phyloP scores from a whole-genome alignment of 1,140 invertebrate genomes.

The Xylocopa sonorina region DNA sequence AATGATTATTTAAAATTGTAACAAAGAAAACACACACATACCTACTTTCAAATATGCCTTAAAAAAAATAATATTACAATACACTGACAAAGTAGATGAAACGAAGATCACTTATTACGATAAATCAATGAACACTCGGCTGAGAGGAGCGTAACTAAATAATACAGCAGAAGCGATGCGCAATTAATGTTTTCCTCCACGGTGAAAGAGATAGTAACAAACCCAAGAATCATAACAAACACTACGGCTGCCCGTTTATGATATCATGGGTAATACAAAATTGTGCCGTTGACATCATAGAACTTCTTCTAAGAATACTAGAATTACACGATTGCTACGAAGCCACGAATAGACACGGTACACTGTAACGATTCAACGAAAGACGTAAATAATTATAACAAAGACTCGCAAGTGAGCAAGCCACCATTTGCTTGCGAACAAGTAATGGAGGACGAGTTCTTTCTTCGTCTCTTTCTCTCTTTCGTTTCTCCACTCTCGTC shows the following conservation, averaged over 20 bases:
- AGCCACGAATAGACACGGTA: slow-evolving; percentile 25
- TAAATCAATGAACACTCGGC: slow-evolving; percentile 47
- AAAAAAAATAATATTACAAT: slow-evolving; percentile 36
- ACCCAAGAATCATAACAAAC: slow-evolving; percentile 68
- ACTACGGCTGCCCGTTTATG: slow-evolving; percentile 53
- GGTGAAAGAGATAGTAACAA: slow-evolving; percentile 63
- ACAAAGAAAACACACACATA: slow-evolving; percentile 10
- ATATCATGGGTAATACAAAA: slow-evolving; percentile 52
- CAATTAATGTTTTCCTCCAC: slow-evolving; percentile 65
- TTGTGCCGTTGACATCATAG: slow-evolving; percentile 63
- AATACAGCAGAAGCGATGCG: slow-evolving; percentile 60
- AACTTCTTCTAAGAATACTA: slow-evolving; percentile 18
- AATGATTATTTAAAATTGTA: not conserved
- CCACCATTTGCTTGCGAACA: slow-evolving; percentile 77
- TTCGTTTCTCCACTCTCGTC: slow-evolving; percentile 54
- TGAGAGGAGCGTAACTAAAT: slow-evolving; percentile 60
- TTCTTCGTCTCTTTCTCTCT: slow-evolving; percentile 62
- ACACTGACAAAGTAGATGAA: slow-evolving; percentile 27
- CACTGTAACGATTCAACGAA: slow-evolving; percentile 16
- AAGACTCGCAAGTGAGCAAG: slow-evolving; percentile 65
- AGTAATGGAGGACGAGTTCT: slow-evolving; percentile 79
- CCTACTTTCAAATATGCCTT: slow-evolving; percentile 16
- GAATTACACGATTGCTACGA: slow-evolving; percentile 45
- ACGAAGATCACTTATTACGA: slow-evolving; percentile 27
- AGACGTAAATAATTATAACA: slow-evolving; percentile 65